Evolutionary conservation across 37 sponge, comb jelly and placozoan genomes (phyloP).

Genomic region (Chondrosia reniformis): DNA sequence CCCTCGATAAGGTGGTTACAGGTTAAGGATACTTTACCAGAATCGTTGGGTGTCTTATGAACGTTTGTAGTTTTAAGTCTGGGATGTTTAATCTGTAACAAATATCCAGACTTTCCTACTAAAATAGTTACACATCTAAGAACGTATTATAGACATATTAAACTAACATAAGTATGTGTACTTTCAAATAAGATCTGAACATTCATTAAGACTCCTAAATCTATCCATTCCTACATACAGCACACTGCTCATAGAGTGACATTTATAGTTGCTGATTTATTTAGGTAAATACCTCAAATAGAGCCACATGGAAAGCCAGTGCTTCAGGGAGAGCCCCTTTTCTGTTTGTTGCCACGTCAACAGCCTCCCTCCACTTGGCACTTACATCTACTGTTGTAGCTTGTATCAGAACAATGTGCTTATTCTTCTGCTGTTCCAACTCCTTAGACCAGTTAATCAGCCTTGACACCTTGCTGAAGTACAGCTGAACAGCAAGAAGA

Average conservation of each 20-base stretch:
- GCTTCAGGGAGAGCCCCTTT: neutral
- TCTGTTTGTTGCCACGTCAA: slow-evolving; percentile 22
- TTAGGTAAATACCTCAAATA: slow-evolving; percentile 5
- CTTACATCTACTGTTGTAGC: slow-evolving; percentile 4
- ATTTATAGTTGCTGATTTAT: neutral
- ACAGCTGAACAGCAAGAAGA: neutral
- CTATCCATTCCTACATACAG: neutral
- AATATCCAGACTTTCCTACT: too few relatives aligned
- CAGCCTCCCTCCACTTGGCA: slow-evolving; percentile 19
- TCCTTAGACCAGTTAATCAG: slow-evolving; percentile 14
- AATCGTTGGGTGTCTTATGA: too few relatives aligned
- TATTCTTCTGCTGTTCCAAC: neutral
- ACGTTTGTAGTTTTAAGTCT: too few relatives aligned
- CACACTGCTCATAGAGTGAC: neutral
- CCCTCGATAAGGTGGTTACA: too few relatives aligned
- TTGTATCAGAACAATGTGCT: neutral
- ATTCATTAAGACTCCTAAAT: too few relatives aligned
- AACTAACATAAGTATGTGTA: too few relatives aligned
- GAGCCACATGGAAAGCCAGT: slow-evolving; percentile 11
- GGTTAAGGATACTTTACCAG: too few relatives aligned
- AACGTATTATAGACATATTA: too few relatives aligned
- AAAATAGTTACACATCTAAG: too few relatives aligned
- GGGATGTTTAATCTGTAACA: too few relatives aligned
- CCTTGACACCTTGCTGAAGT: slow-evolving; percentile 12
- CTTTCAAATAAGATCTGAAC: too few relatives aligned